Evolutionary conservation across 1,140 invertebrate genomes (phyloP).

Genomic region (Acromyrmex charruanus): DNA sequence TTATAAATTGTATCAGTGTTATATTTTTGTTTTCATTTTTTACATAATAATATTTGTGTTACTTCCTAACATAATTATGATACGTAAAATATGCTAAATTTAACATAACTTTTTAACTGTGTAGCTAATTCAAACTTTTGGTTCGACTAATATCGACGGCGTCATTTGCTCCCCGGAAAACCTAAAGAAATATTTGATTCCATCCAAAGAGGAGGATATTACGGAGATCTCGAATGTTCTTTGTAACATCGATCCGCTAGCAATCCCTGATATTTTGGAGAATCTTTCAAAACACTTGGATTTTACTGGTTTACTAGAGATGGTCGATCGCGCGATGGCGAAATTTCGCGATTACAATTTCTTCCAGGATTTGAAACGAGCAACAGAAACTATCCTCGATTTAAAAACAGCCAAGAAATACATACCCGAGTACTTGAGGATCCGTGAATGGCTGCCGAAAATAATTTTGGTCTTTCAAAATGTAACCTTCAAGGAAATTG

Average conservation of each 20-base stretch:
- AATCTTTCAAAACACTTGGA: slow-evolving; percentile 81
- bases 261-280: slow-evolving; percentile 80
- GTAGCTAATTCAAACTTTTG: slow-evolving; percentile 82
- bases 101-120: slow-evolving; percentile 14
- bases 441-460: slow-evolving; percentile 80
- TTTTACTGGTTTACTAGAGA: slow-evolving; percentile 79
- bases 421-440: slow-evolving; percentile 85
- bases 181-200: slow-evolving; percentile 80
- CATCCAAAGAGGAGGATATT: slow-evolving; percentile 77
- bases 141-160: slow-evolving; percentile 80
- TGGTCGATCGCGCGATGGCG: slow-evolving; percentile 80
- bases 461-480: slow-evolving; percentile 78
- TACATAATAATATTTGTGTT: no score
- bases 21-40: no score
- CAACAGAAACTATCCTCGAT: slow-evolving; percentile 83
- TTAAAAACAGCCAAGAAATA: slow-evolving; percentile 85
- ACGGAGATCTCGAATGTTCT: slow-evolving; percentile 77
- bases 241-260: slow-evolving; percentile 79
- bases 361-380: slow-evolving; percentile 78
- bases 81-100: no score
- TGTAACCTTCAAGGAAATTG: slow-evolving; percentile 80
- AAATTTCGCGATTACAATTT: slow-evolving; percentile 83
- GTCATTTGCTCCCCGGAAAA: slow-evolving; percentile 81
- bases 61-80: no score
- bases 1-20: no score